phyloP scores from a whole-genome alignment of 2,888 invertebrate species.

The Allolobophora icterica region DNA sequence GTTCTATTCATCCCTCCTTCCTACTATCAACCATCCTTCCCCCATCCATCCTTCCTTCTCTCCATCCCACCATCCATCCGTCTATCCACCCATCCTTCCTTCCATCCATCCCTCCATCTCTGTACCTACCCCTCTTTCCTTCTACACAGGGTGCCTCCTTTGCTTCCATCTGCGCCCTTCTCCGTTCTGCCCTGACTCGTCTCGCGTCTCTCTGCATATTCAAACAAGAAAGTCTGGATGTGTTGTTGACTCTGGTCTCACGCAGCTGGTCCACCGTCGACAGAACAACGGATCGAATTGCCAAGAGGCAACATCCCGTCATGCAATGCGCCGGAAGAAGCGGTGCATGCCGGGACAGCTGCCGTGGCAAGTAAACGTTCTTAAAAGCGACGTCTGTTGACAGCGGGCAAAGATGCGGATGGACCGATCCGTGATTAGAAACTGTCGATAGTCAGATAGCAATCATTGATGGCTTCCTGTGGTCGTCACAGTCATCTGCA shows the following conservation, averaged over 20 bases:
- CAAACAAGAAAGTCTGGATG: background rate
- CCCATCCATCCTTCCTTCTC: too few species aligned
- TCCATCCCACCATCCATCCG: too few species aligned
- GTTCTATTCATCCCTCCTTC: too few species aligned
- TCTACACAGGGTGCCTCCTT: too few species aligned
- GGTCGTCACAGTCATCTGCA: background rate
- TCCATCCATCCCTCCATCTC: too few species aligned
- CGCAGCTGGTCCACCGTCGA: background rate
- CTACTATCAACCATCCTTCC: too few species aligned
- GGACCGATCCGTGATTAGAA: background rate
- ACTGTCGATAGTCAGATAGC: background rate
- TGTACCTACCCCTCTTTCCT: too few species aligned
- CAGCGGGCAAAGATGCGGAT: background rate
- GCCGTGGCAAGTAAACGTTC: background rate
- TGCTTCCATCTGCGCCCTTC: background rate
- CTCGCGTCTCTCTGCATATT: background rate
- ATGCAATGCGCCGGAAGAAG: conserved; percentile 12
- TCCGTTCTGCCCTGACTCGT: background rate
- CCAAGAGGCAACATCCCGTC: conserved; percentile 1
- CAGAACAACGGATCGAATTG: background rate
- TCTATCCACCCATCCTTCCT: too few species aligned
- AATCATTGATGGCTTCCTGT: background rate
- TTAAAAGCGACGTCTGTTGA: background rate
- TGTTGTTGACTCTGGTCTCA: background rate
- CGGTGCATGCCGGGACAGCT: background rate